These are phyloP conservation scores for Microctenopoma steveboyesi DNA, from an alignment of 2,797 vertebrate species.

Conservation along the genomic window DNA sequence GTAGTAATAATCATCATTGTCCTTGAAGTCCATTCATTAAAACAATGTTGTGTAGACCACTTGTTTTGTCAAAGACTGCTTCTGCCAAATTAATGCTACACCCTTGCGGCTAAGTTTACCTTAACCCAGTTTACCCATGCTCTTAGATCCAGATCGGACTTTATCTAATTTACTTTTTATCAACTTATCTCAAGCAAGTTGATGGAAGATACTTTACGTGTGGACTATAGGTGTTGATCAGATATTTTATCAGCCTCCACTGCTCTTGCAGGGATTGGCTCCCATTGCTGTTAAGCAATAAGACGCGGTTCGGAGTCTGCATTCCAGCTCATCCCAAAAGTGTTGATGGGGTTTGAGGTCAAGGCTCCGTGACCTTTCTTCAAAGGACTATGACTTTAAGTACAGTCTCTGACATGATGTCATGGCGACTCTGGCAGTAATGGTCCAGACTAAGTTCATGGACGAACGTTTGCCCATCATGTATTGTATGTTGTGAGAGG, in stretches of 20 bases:
- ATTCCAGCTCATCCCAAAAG: constrained; percentile 16
- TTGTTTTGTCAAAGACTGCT: constrained; percentile 36
- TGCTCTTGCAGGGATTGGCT: background rate
- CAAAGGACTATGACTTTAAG: background rate
- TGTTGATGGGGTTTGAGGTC: constrained; percentile 7
- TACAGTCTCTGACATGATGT: background rate
- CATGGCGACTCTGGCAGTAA: background rate
- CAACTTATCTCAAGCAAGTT: constrained; percentile 12
- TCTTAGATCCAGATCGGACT: constrained; percentile 8
- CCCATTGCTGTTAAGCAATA: background rate
- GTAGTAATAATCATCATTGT: constrained; percentile 50
- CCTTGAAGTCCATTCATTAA: constrained; percentile 64
- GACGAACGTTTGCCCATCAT: background rate
- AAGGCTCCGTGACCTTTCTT: background rate
- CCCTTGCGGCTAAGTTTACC: constrained; percentile 22
- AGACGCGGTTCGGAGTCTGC: background rate
- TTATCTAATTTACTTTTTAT: constrained; percentile 22
- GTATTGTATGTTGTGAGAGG: background rate
- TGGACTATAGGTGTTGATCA: background rate
- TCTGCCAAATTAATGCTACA: constrained; percentile 14
- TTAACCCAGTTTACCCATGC: constrained; percentile 10
- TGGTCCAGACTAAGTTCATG: background rate
- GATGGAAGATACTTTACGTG: constrained; percentile 10
- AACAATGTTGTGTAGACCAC: constrained; percentile 55
- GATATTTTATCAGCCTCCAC: background rate